Evolutionary conservation across 2,888 invertebrate species (phyloP), one percentile per base, ranked within the genome.

Genomic region (Anthrax anthrax): DNA sequence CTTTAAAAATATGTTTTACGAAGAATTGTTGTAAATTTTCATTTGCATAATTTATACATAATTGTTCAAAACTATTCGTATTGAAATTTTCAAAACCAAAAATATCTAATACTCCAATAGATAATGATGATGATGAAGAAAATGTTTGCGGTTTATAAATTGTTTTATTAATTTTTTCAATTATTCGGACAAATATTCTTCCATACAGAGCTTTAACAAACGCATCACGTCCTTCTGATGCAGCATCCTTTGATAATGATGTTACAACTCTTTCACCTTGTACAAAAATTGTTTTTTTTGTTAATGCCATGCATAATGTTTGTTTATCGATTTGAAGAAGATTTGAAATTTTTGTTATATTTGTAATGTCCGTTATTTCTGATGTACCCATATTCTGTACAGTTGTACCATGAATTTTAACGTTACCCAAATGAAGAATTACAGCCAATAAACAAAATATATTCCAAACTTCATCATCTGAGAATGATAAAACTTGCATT

Each of bases 61-160:
- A 71, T 63, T 96, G 95, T 60, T 96, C 95, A 63, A 95, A 95
- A 65, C 91, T 91, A 63, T 94, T 94, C 10, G 74, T 74, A 6
- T 80, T 78, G 60, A 96, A 95, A 63, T 94, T 95, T 71, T 96
- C 96, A 68, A 96, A 97, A 2, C 96, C 96, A 62, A 95, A 96
- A 55, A 96, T 95, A 64, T 96, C 96, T 51, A 96, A 71, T 1
- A 96, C 87, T 1, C 95, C 95, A 50, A 96, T 92, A 0, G 85
- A 84, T 29, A 73, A 39, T 1, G 73, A 65, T 29, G 72, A 67
- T 54, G 85, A 84, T 29, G 73, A 36, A 1, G 73, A 65, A 27
- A 72, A 67, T 54, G 77, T 75, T 5, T 77, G 75, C 1, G 29
- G 34, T 64, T 78, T 81, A 56, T 76, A 77, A 50, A 95, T 83